Evolutionary conservation across 92 coral and sea anemone genomes (phyloP).

Genomic region (Porites rus): DNA sequence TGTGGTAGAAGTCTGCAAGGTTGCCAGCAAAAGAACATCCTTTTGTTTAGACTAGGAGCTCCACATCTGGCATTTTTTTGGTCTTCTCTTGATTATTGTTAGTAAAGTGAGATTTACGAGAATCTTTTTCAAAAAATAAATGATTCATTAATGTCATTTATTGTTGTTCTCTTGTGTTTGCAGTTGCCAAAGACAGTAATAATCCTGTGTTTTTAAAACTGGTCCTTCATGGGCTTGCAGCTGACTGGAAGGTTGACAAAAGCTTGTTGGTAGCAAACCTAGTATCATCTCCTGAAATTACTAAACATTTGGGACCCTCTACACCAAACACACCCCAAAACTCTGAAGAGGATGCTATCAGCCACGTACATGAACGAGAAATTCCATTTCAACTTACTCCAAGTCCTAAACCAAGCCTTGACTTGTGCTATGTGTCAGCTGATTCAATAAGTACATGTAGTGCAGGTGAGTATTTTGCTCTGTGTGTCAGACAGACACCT

Average conservation of each 20-base stretch:
- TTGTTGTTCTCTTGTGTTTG: not conserved
- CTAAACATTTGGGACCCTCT: conserved; percentile 22
- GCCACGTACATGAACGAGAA: not conserved
- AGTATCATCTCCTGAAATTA: not conserved
- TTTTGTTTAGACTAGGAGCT: too few species aligned
- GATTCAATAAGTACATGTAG: conserved; percentile 32
- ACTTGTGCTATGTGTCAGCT: conserved; percentile 42
- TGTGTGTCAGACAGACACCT: too few species aligned
- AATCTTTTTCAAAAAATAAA: too few species aligned
- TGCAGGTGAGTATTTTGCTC: conserved; percentile 19
- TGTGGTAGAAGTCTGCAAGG: too few species aligned
- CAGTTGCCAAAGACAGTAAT: conserved; percentile 97
- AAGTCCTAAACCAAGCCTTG: conserved; percentile 28
- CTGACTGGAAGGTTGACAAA: conserved; percentile 88
- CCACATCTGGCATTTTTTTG: too few species aligned
- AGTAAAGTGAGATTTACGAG: too few species aligned
- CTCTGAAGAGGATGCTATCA: conserved; percentile 7
- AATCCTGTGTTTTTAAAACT: conserved; percentile 93
- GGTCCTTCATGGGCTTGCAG: conserved; percentile 95
- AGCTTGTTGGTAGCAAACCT: conserved; percentile 67
- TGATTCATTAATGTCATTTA: too few species aligned
- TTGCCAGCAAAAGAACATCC: too few species aligned
- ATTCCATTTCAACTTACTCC: conserved; percentile 26
- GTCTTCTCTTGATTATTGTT: too few species aligned
- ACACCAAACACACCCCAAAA: conserved; percentile 3